Base-by-base conservation (phyloP, 2,888 invertebrate species). In the Ophion slaviceki region DNA sequence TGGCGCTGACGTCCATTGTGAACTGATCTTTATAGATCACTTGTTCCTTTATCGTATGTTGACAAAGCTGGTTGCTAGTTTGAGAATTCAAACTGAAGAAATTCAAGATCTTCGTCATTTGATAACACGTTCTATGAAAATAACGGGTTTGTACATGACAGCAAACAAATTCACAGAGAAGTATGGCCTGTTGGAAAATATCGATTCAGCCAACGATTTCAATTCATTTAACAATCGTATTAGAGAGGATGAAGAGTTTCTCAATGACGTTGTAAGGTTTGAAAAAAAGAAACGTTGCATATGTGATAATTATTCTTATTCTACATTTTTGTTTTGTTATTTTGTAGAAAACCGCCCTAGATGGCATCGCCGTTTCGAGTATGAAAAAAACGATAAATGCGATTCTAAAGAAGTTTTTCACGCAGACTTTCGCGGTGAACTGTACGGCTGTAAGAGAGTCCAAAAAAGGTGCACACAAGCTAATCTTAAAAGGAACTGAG, bases 181-280 rank as follows among this genome's bases (percentile, higher is more conserved):
- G 45, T 77, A 82, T 53, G 28, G 62, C 24, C 68, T 64, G 2
- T 40, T 40, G 40, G 28, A n/a, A 36, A 61, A 70, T n/a, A 57
- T 70, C n/a, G 14, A 57, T 8, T 53, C 77, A 2, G 7, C 24
- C 4, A 64, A 66, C 2, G 78, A 82, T 53, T 74, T 82, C 47
- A 28, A 5, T 64, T 36, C 17, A 4, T 71, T 82, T 68, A 77
- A 82, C 57, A 53, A 10, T 3, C 64, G 77, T 5, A 64, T 77
- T 14, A 70, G 57, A 61, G 20, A 77, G n/a, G 71, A 82, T 0
- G 71, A 62, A 59, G 14, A 71, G 28, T 71, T 82, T 59, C 64
- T 64, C 40, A 40, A 70, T 62, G 77, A 82, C 53, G 77, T 82
- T 17, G 71, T 82, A 77, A 71, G 62, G 32, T 59, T 36, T 68